phyloP scores from a whole-genome alignment of 2,113 vertebrate species.

The Siniperca chuatsi region DNA sequence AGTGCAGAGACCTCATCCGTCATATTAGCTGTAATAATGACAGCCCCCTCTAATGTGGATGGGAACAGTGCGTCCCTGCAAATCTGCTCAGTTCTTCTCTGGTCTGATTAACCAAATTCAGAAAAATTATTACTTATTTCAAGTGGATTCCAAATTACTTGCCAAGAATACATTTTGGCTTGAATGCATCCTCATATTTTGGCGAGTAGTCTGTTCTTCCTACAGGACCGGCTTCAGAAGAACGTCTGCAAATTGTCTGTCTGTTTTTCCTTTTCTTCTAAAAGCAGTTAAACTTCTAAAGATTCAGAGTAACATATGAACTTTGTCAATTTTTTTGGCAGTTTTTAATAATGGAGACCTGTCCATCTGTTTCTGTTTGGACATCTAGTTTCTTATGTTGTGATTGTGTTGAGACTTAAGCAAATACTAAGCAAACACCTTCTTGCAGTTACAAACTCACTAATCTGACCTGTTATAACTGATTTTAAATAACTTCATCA shows the following conservation, averaged over 20 bases:
- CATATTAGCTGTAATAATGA: slow-evolving; percentile 20
- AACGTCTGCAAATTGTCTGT: neutral
- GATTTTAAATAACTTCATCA: neutral
- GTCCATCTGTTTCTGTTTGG: neutral
- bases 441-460: neutral
- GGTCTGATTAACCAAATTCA: neutral
- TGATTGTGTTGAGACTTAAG: neutral
- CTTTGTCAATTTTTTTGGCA: neutral
- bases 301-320: neutral
- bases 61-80: slow-evolving; percentile 35
- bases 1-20: slow-evolving; percentile 27
- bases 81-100: slow-evolving; percentile 30
- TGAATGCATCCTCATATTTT: neutral
- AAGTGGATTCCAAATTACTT: slow-evolving; percentile 11
- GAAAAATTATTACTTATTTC: slow-evolving; percentile 13
- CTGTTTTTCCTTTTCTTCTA: neutral
- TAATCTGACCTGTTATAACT: neutral
- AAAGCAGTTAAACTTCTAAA: neutral
- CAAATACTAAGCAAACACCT: neutral
- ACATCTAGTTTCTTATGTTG: neutral
- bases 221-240: slow-evolving; percentile 2
- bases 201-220: neutral
- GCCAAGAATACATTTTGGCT: neutral
- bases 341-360: neutral
- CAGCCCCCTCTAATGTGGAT: slow-evolving; percentile 38